Conservation (phyloP, 1,140 invertebrate genomes). For the Brachionus rotundiformis region DNA sequence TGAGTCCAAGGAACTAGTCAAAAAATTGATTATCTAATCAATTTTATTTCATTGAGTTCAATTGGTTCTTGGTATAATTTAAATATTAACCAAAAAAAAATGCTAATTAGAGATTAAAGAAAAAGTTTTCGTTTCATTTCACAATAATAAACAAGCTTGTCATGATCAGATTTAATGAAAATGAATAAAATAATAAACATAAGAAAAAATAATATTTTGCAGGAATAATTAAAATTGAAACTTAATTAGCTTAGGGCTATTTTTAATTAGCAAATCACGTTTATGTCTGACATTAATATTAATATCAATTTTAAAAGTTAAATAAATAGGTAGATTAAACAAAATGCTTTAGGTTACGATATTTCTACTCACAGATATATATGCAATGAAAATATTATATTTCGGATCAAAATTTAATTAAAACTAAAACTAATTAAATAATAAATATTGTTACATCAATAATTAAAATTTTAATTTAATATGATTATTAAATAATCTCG, state of each 20-base stretch:
- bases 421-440: too few species aligned
- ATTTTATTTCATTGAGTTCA: too few species aligned
- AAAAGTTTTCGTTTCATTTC: neutral
- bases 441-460: neutral
- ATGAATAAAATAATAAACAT: neutral
- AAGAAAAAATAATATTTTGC: neutral
- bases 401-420: too few species aligned
- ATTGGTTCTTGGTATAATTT: too few species aligned
- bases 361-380: too few species aligned
- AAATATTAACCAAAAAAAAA: too few species aligned
- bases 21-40: neutral
- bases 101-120: neutral
- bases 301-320: too few species aligned
- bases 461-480: neutral
- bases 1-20: neutral
- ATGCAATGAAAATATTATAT: too few species aligned
- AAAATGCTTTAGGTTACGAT: too few species aligned
- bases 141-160: neutral
- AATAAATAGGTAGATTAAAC: too few species aligned
- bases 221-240: neutral
- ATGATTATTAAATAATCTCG: neutral
- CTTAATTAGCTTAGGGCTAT: neutral
- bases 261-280: neutral
- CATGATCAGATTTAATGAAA: neutral
- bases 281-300: too few species aligned